Evolutionary conservation across 53 echinoderm and acorn worm genomes (phyloP).

Genomic region (Henricia sp.): DNA sequence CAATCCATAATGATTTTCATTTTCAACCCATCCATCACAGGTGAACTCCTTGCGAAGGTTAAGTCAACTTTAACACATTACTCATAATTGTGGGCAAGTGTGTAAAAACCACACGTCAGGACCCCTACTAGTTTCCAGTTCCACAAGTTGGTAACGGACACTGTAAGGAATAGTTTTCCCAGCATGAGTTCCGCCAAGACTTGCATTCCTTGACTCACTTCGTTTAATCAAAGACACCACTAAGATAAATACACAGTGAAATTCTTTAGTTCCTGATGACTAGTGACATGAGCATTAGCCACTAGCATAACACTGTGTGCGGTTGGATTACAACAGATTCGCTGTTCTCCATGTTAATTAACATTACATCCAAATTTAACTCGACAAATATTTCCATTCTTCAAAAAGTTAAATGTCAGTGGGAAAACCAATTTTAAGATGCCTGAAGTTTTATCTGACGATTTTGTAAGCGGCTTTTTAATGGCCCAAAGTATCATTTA

Average conservation of each 20-base stretch:
- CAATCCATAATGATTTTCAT: too few relatives aligned
- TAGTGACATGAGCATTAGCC: not conserved
- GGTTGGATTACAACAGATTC: too few relatives aligned
- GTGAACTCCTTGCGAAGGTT: conserved; percentile 22
- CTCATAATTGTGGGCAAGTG: not conserved
- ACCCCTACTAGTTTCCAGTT: not conserved
- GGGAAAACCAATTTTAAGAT: too few relatives aligned
- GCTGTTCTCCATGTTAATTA: too few relatives aligned
- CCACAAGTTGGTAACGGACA: conserved; percentile 1
- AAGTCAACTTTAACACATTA: conserved; percentile 33
- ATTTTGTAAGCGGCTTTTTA: too few relatives aligned
- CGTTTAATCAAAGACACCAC: conserved; percentile 19
- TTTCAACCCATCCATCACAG: too few relatives aligned
- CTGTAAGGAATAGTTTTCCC: conserved; percentile 32
- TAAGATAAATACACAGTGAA: not conserved
- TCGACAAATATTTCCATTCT: too few relatives aligned
- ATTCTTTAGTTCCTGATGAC: not conserved
- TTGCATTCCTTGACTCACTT: not conserved
- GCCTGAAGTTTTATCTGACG: too few relatives aligned
- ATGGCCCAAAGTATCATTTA: too few relatives aligned
- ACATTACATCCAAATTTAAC: too few relatives aligned
- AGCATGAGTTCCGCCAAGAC: conserved; percentile 3
- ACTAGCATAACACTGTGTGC: too few relatives aligned
- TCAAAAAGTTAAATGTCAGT: too few relatives aligned
- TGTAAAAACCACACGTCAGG: not conserved